Evolutionary conservation across 2,888 invertebrate species (phyloP), one percentile per base, ranked within the genome.

Genomic region (Drosophila robusta): DNA sequence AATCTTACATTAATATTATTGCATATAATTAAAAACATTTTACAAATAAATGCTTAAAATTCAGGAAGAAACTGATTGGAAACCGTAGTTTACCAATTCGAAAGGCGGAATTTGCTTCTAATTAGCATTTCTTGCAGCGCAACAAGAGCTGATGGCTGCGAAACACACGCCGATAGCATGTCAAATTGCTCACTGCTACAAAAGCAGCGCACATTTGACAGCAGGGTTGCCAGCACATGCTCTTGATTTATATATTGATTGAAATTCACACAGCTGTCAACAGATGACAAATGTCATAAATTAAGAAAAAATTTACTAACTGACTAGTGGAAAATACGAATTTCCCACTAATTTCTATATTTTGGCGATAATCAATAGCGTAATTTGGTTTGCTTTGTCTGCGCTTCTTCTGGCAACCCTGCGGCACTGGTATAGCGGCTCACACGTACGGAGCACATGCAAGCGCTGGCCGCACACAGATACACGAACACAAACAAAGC

Each of bases 391-490:
- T 32, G 4, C 0, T 36, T 39, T 2, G 0, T 1, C 0, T 0
- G 8, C 4, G 5, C 0, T 5, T 4, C 11, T 11, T 9, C 41
- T 79, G 88, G 65, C 71, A 83, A 66, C 83, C 57, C 83, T 81
- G 45, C 11, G 14, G 1, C 55, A 34, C 39, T 70, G 66, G 54
- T 55, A 67, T 29, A 70, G 83, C 83, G 70, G 70, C 80, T 77
- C 66, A 69, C 83, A 83, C 64, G 75, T 12, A 88, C 45, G 36
- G 49, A 60, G 87, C 45, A 87, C 88, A 81, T 44, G 64, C 58
- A 70, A 46, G 64, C 12, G 4, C 8, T 46, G 45, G 18, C 46
- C 49, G 49, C 86, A 82, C 79, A 70, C 44, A 24, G 34, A 66
- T 44, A 22, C 18, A 62, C 58, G 24, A 61, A 73, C 50, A 87